Conservation (phyloP, 1,140 invertebrate species). For the Drosophila athabasca region DNA sequence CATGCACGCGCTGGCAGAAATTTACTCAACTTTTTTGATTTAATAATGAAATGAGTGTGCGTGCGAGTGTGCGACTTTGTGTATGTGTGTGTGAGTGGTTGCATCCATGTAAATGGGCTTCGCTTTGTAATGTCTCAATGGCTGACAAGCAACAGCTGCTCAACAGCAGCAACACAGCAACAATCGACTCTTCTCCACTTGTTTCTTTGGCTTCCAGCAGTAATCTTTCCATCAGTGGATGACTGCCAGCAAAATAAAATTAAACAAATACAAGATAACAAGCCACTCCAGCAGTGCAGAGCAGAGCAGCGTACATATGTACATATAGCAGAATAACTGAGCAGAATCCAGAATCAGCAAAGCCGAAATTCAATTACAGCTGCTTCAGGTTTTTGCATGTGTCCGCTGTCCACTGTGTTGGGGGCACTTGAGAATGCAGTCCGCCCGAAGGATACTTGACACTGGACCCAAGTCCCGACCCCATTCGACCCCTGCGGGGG, state of each 20-base stretch:
- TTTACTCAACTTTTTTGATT: constrained; percentile 78
- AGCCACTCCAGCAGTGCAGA: constrained; percentile 33
- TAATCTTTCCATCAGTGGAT: constrained; percentile 65
- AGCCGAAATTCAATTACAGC: constrained; percentile 54
- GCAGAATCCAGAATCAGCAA: constrained; percentile 5
- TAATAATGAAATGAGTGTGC: constrained; percentile 71
- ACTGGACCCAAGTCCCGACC: constrained; percentile 14
- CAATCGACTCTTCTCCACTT: too few species aligned
- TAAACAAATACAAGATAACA: constrained; percentile 65
- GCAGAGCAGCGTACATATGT: too few species aligned
- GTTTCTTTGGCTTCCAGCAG: constrained; percentile 21
- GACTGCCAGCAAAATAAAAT: constrained; percentile 56
- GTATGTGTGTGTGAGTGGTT: neutral
- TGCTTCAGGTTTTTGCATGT: constrained; percentile 46
- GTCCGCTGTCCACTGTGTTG: neutral
- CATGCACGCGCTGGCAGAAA: constrained; percentile 52
- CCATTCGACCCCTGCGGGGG: too few species aligned
- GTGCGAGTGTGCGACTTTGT: neutral
- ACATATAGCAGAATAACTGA: too few species aligned
- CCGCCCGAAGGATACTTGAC: constrained; percentile 20
- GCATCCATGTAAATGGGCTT: constrained; percentile 44
- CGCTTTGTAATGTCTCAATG: constrained; percentile 48
- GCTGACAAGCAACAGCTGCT: constrained; percentile 54
- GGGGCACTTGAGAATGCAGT: constrained; percentile 5
- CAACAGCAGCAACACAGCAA: neutral